A percentile compares a stretch with the other conserved stretches of the same genome.
These are phyloP conservation scores for Pygoscelis adeliae DNA, from an alignment of 2,113 vertebrate species.

Conservation along the genomic window DNA sequence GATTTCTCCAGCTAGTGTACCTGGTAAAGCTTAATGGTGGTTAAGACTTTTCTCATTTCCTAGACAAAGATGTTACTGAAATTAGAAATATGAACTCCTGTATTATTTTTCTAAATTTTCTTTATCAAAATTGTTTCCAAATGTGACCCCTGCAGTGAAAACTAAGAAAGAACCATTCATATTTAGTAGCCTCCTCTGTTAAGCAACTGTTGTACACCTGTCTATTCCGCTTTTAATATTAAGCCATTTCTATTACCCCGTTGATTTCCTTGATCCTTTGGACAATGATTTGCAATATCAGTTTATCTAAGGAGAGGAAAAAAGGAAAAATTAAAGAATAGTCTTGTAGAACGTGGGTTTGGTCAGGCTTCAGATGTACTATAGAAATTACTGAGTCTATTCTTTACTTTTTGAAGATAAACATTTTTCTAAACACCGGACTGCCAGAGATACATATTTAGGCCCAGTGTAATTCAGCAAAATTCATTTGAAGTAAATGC, in stretches of 20 bases:
- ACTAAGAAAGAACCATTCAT: neutral
- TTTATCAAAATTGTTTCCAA: conserved; percentile 1
- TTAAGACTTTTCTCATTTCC: neutral
- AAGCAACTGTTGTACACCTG: neutral
- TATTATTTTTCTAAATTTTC: neutral
- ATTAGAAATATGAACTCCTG: neutral
- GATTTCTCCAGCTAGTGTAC: neutral
- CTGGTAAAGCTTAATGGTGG: neutral
- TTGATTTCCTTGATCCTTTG: neutral
- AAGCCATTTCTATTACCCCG: neutral
- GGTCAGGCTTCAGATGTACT: neutral
- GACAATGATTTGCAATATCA: neutral
- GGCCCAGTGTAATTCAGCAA: neutral
- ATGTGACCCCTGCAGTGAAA: conserved; percentile 1
- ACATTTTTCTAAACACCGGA: neutral
- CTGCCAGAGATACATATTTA: neutral
- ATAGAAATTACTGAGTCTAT: neutral
- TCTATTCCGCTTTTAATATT: neutral
- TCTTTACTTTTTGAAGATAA: neutral
- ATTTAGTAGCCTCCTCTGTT: neutral
- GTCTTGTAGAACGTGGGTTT: neutral
- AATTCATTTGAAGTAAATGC: neutral
- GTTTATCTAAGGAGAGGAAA: neutral
- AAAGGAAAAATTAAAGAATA: neutral
- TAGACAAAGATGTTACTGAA: neutral